Percentiles rank a stretch among this genome's conserved stretches.
Conservation (phyloP, 2,888 invertebrate species). For the Hedya salicella region DNA sequence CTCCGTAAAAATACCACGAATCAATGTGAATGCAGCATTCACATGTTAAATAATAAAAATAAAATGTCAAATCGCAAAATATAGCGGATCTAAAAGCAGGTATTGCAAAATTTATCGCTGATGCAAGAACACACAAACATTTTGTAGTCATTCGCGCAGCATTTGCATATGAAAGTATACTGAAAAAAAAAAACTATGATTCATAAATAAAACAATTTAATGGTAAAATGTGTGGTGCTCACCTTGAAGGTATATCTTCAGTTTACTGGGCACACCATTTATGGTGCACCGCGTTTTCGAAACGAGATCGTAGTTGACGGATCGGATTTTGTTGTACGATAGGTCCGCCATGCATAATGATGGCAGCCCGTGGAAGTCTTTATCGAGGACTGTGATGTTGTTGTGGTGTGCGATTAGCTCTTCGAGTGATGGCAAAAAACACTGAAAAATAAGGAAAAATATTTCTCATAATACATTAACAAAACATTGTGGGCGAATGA, state of each 20-base stretch:
- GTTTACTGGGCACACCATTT: constrained; percentile 90
- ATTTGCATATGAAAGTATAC: constrained; percentile 13
- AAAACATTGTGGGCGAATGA: not conserved
- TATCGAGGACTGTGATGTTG: constrained; percentile 89
- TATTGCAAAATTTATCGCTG: not conserved
- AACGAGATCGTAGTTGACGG: constrained; percentile 90
- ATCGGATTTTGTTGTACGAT: constrained; percentile 90
- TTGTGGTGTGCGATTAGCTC: constrained; percentile 91
- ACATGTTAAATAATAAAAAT: not conserved
- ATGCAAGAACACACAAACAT: not conserved
- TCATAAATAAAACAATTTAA: not conserved
- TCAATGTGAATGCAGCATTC: too few species aligned
- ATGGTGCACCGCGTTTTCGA: constrained; percentile 92
- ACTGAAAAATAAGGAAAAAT: constrained; percentile 81
- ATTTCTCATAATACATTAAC: constrained; percentile 3
- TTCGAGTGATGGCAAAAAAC: constrained; percentile 90
- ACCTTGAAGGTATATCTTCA: constrained; percentile 94
- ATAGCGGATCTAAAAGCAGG: not conserved
- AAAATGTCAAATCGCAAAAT: not conserved
- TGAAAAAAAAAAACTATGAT: not conserved
- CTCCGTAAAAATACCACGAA: too few species aligned
- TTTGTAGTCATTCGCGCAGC: constrained; percentile 46
- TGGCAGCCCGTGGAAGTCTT: constrained; percentile 93
- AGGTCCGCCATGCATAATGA: constrained; percentile 92
- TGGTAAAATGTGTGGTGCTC: constrained; percentile 50